phyloP scores from a whole-genome alignment of 1,140 invertebrate genomes.

The Macrobrachium nipponense region DNA sequence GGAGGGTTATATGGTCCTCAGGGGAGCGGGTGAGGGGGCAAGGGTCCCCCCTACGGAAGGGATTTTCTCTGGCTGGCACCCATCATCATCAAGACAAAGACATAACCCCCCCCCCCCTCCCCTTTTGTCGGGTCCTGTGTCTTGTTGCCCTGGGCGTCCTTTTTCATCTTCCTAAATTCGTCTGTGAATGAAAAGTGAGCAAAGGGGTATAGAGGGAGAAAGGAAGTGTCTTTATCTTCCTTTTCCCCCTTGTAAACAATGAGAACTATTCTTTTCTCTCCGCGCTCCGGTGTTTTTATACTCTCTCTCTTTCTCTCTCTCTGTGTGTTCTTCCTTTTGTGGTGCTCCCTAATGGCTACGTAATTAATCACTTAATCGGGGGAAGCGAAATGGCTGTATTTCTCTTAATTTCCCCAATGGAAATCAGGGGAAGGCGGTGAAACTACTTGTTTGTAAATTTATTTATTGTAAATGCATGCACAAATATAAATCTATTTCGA shows the following conservation, averaged over 20 bases:
- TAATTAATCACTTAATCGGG: constrained; percentile 6
- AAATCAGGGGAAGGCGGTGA: too few relatives aligned
- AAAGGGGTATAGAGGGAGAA: neutral
- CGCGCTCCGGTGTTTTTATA: neutral
- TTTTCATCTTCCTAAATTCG: constrained; percentile 44
- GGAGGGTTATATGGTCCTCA: too few relatives aligned
- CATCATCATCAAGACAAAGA: constrained; percentile 51
- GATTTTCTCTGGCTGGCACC: neutral
- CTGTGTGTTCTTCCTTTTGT: too few relatives aligned
- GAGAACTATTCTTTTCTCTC: neutral
- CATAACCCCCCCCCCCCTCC: constrained; percentile 26
- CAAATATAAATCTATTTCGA: too few relatives aligned
- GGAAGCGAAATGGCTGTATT: too few relatives aligned
- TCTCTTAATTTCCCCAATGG: too few relatives aligned
- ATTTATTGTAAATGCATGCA: too few relatives aligned
- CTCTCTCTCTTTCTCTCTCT: neutral
- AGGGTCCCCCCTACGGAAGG: too few relatives aligned
- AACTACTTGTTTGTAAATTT: too few relatives aligned
- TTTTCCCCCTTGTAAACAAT: constrained; percentile 15
- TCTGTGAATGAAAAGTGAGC: constrained; percentile 40
- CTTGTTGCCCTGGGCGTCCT: constrained; percentile 35
- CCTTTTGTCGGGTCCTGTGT: constrained; percentile 31
- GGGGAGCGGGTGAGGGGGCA: too few relatives aligned
- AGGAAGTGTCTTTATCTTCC: constrained; percentile 1
- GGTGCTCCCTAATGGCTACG: neutral